A percentile compares a stretch with the other conserved stretches of the same genome.
phyloP scores from a whole-genome alignment of 92 coral and sea anemone species.

The Heteractis magnifica region DNA sequence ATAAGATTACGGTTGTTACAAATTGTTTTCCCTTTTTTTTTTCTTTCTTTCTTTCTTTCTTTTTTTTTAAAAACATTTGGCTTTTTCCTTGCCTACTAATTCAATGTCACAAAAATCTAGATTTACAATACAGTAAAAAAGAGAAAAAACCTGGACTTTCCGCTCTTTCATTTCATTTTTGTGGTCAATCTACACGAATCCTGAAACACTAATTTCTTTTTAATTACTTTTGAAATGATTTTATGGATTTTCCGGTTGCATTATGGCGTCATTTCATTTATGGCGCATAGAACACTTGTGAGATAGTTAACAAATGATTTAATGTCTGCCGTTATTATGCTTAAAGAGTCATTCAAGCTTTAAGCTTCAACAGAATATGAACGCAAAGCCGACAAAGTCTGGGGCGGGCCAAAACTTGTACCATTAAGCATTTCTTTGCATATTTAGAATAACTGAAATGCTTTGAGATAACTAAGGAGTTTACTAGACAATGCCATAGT shows the following conservation, averaged over 20 bases:
- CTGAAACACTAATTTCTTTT: not conserved
- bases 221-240: not conserved
- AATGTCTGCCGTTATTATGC: not conserved
- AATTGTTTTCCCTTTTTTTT: too few species aligned
- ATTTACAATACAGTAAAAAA: not conserved
- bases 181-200: not conserved
- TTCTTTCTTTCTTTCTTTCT: too few species aligned
- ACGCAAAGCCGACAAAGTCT: slow-evolving; percentile 22
- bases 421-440: slow-evolving; percentile 16
- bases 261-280: not conserved
- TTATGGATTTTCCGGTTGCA: not conserved
- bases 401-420: slow-evolving; percentile 25
- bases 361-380: slow-evolving; percentile 2
- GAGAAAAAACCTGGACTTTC: not conserved
- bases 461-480: slow-evolving; percentile 23
- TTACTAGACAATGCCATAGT: not conserved
- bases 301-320: slow-evolving; percentile 25
- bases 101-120: not conserved
- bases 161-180: not conserved
- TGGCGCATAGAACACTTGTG: not conserved
- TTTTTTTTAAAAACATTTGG: too few species aligned
- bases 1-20: too few species aligned
- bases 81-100: not conserved
- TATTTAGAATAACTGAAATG: slow-evolving; percentile 17
- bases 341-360: slow-evolving; percentile 4